Conservation (phyloP, 2,113 vertebrate genomes). For the Paradoxurus hermaphroditus region DNA sequence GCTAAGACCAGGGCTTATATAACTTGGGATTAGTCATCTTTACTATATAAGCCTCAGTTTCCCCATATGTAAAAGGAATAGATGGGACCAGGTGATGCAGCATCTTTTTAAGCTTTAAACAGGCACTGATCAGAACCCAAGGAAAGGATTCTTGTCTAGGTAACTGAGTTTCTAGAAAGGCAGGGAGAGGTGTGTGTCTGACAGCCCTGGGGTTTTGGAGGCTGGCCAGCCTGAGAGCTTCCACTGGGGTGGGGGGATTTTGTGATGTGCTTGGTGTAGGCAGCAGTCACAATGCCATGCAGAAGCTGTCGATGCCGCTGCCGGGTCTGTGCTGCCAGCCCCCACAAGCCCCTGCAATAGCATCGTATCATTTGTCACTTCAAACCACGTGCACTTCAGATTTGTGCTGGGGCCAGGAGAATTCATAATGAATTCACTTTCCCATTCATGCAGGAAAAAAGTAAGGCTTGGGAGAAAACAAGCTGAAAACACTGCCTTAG, state of each 20-base stretch:
- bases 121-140: neutral
- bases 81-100: neutral
- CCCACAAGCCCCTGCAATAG: neutral
- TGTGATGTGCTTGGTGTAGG: neutral
- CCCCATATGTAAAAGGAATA: neutral
- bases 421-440: conserved; percentile 50
- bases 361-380: conserved; percentile 45
- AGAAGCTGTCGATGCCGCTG: neutral
- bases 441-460: conserved; percentile 43
- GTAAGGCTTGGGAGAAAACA: neutral
- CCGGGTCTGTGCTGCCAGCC: neutral
- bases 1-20: neutral
- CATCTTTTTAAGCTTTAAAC: neutral
- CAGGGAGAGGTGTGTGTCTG: neutral
- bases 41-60: conserved; percentile 5
- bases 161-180: neutral
- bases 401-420: conserved; percentile 21
- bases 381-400: neutral
- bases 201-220: neutral
- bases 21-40: neutral
- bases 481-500: neutral
- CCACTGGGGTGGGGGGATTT: neutral
- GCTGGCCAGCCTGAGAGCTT: neutral
- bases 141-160: neutral
- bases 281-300: neutral